phyloP scores from a whole-genome alignment of 2,888 invertebrate species.

The Gortyna flavago region DNA sequence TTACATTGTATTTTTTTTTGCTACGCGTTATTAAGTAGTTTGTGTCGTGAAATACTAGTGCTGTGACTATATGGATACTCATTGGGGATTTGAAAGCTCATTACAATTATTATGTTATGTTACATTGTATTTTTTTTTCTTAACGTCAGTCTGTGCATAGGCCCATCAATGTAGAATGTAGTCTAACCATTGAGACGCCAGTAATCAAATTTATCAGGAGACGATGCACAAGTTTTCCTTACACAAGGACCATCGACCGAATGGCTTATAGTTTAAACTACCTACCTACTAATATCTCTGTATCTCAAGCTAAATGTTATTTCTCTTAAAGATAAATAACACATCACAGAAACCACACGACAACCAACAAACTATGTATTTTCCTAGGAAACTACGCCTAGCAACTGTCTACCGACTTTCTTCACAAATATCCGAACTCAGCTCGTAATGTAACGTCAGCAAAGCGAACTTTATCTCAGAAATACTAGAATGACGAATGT shows the following conservation, averaged over 20 bases:
- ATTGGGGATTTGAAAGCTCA: too few relatives aligned
- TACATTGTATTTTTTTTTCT: background rate
- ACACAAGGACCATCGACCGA: background rate
- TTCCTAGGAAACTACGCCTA: slow-evolving; percentile 34
- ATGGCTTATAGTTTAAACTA: background rate
- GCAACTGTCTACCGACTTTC: slow-evolving; percentile 29
- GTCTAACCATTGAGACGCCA: background rate
- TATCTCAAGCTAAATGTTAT: background rate
- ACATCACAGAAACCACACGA: slow-evolving; percentile 10
- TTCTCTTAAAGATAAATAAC: slow-evolving; percentile 2
- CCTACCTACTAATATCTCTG: background rate
- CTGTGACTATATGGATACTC: too few relatives aligned
- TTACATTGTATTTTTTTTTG: too few relatives aligned
- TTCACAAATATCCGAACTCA: slow-evolving; percentile 30
- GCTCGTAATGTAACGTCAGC: slow-evolving; percentile 43
- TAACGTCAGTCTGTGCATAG: background rate
- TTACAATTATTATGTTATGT: background rate
- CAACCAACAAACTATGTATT: slow-evolving; percentile 28
- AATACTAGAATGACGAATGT: slow-evolving; percentile 58
- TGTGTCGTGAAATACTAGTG: too few relatives aligned
- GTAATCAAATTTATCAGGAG: background rate
- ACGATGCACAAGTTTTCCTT: background rate
- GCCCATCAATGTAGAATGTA: too few relatives aligned
- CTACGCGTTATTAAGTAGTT: too few relatives aligned
- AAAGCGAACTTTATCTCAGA: slow-evolving; percentile 49